A percentile compares a stretch with the other conserved stretches of the same genome.
Evolutionary conservation across 2,113 vertebrate genomes (phyloP).

Genomic region (Gymnarchus niloticus): DNA sequence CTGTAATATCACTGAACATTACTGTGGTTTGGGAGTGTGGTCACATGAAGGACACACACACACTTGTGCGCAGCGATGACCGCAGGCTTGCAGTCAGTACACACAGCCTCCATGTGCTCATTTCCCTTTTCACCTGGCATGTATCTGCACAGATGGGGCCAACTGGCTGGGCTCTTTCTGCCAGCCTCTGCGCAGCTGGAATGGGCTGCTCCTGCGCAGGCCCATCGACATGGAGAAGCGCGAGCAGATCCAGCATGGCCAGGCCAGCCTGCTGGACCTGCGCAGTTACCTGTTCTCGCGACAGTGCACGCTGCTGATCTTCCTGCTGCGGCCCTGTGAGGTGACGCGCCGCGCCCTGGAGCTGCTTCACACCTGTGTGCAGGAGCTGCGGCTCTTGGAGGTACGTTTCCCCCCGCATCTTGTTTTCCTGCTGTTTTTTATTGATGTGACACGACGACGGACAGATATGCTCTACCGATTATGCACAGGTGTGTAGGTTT

Average conservation of each 20-base stretch:
- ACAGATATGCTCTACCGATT: too few species aligned
- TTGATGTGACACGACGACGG: too few species aligned
- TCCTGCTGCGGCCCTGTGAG: slow-evolving; percentile 94
- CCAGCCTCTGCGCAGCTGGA: slow-evolving; percentile 89
- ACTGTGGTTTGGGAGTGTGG: not conserved
- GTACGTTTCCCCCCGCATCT: slow-evolving; percentile 48
- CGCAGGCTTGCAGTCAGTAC: not conserved
- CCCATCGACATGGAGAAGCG: slow-evolving; percentile 98
- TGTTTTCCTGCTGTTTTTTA: not conserved
- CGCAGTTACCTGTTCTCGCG: slow-evolving; percentile 96
- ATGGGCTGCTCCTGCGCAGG: slow-evolving; percentile 80
- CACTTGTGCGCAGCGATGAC: not conserved
- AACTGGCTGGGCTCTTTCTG: slow-evolving; percentile 97
- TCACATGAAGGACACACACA: not conserved
- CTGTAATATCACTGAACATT: not conserved
- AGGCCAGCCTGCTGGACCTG: slow-evolving; percentile 86
- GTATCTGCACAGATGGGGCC: slow-evolving; percentile 74
- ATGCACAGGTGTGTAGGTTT: too few species aligned
- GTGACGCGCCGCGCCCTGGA: slow-evolving; percentile 87
- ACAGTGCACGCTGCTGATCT: slow-evolving; percentile 92
- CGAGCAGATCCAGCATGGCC: slow-evolving; percentile 80
- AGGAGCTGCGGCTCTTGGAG: slow-evolving; percentile 88
- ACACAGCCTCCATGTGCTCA: too few species aligned
- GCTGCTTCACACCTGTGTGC: slow-evolving; percentile 94
- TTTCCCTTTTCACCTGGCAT: not conserved